phyloP scores from a whole-genome alignment of 2,797 vertebrate genomes.

The Cyprinodon diabolis region DNA sequence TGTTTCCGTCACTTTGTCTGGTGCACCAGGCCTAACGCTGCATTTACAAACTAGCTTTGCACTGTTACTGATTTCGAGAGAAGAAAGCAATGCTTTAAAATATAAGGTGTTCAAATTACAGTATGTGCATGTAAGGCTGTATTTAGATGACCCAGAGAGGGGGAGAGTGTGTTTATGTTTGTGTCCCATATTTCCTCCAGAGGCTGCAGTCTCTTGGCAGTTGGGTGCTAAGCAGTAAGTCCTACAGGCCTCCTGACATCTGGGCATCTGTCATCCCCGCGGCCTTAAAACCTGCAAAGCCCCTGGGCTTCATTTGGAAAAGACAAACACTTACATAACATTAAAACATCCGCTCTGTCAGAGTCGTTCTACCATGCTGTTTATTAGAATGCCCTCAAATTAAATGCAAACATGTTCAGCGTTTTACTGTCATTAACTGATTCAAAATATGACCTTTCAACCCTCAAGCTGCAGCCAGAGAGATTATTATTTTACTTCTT shows the following conservation, averaged over 20 bases:
- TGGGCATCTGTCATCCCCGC: slow-evolving; percentile 39
- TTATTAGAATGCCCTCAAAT: neutral
- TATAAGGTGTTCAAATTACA: slow-evolving; percentile 16
- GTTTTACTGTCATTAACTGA: neutral
- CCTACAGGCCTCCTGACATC: slow-evolving; percentile 50
- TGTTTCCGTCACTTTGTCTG: slow-evolving; percentile 26
- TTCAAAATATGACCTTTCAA: neutral
- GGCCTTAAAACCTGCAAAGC: slow-evolving; percentile 52
- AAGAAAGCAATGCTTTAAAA: slow-evolving; percentile 18
- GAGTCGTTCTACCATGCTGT: neutral
- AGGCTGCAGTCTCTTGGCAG: slow-evolving; percentile 38
- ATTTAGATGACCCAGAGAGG: neutral
- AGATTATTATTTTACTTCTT: neutral
- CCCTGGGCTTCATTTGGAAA: slow-evolving; percentile 43
- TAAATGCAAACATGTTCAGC: slow-evolving; percentile 12
- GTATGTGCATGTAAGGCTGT: neutral
- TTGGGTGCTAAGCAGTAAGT: slow-evolving; percentile 56
- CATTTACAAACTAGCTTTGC: slow-evolving; percentile 23
- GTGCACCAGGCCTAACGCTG: slow-evolving; percentile 17
- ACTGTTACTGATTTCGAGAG: slow-evolving; percentile 8
- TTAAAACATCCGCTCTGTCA: slow-evolving; percentile 8
- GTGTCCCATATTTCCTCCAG: slow-evolving; percentile 30
- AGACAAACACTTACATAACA: slow-evolving; percentile 45
- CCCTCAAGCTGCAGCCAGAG: neutral
- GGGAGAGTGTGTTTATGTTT: slow-evolving; percentile 4